Percentiles rank a stretch among this genome's conserved stretches.
Evolutionary conservation across 2,113 vertebrate species (phyloP).

Genomic region (Oxyura jamaicensis): DNA sequence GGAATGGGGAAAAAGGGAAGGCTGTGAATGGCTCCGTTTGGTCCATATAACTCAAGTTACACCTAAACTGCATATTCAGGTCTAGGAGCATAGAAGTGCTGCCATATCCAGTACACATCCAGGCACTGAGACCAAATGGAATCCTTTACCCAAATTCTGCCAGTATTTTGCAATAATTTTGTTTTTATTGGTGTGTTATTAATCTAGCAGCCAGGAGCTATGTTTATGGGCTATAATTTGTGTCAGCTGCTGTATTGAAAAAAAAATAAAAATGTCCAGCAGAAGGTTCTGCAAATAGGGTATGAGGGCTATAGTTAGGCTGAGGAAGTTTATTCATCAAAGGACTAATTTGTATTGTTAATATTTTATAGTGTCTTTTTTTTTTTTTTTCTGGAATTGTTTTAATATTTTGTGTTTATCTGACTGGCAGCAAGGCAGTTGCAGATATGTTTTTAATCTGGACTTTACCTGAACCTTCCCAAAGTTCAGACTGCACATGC

Average conservation of each 20-base stretch:
- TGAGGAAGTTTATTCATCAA: neutral
- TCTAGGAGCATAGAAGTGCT: neutral
- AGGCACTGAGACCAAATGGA: neutral
- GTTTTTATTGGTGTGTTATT: neutral
- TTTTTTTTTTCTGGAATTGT: neutral
- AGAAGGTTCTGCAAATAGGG: neutral
- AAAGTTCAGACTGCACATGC: neutral
- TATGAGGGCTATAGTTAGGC: neutral
- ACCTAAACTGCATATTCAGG: neutral
- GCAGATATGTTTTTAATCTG: neutral
- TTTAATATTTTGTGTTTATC: neutral
- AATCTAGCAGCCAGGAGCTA: neutral
- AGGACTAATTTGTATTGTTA: neutral
- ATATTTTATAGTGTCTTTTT: neutral
- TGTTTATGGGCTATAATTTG: neutral
- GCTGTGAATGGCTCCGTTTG: neutral
- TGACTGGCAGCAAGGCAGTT: neutral
- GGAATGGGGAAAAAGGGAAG: neutral
- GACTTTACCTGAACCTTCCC: neutral
- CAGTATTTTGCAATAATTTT: neutral
- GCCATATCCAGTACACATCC: neutral
- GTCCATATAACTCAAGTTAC: neutral
- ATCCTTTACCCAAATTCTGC: neutral
- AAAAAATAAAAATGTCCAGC: neutral
- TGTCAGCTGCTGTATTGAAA: neutral